Percentiles rank a stretch among this genome's conserved stretches.
phyloP scores from a whole-genome alignment of 2,888 invertebrate species.

The Rotaria magnacalcarata region DNA sequence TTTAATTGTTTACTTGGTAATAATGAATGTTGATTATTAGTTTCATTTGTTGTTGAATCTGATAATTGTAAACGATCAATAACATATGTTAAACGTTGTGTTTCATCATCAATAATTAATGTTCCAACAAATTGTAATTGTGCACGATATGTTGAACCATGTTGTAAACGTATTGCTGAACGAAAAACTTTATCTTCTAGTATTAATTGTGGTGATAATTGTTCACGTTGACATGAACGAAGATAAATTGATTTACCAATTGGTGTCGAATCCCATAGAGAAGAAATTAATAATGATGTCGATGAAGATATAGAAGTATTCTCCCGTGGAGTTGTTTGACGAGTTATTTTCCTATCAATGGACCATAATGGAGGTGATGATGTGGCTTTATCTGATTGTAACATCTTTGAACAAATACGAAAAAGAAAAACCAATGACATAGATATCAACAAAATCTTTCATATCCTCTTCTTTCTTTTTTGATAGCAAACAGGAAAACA shows the following conservation, averaged over 20 bases:
- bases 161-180: background rate
- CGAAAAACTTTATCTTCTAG: conserved; percentile 31
- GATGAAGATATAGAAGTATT: background rate
- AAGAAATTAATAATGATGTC: background rate
- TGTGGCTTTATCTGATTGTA: background rate
- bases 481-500: background rate
- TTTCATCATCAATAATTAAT: conserved; percentile 22
- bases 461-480: background rate
- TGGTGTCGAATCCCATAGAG: conserved; percentile 1
- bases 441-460: background rate
- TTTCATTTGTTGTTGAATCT: background rate
- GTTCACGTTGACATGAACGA: conserved; percentile 8
- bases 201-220: conserved; percentile 20
- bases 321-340: background rate
- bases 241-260: background rate
- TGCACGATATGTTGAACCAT: background rate
- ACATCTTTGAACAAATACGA: background rate
- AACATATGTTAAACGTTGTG: conserved; percentile 33
- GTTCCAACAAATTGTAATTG: conserved; percentile 18
- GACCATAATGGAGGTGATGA: background rate
- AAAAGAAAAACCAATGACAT: background rate
- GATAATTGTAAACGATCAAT: conserved; percentile 16
- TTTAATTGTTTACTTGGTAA: background rate
- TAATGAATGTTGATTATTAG: background rate
- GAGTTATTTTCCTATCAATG: background rate